Conservation (phyloP, 2,113 vertebrate species). For the Climacteris rufus region DNA sequence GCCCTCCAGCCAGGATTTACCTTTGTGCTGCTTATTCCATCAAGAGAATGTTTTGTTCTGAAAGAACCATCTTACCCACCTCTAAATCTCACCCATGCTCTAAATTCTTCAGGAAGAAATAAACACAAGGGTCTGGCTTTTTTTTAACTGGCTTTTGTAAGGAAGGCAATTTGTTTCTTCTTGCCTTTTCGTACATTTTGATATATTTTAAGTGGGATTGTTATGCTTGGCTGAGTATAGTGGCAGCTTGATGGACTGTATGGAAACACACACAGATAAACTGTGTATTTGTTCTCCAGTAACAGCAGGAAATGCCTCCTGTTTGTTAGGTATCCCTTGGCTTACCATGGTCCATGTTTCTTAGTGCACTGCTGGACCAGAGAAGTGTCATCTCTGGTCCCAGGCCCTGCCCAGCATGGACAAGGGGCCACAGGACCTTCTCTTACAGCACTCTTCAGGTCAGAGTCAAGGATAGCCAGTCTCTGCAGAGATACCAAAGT, state of each 20-base stretch:
- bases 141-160: neutral
- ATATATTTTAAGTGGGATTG: neutral
- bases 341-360: neutral
- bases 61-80: neutral
- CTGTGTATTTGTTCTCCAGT: neutral
- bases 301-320: neutral
- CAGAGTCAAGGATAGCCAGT: neutral
- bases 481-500: neutral
- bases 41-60: neutral
- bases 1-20: conserved; percentile 46
- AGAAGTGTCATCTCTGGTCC: neutral
- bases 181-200: neutral
- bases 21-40: conserved; percentile 18
- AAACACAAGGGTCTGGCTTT: neutral
- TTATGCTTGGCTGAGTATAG: neutral
- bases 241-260: neutral
- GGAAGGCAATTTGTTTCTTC: neutral
- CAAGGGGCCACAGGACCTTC: neutral
- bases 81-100: neutral
- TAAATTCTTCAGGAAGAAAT: neutral
- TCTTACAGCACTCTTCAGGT: neutral
- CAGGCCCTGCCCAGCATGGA: neutral
- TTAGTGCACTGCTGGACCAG: neutral
- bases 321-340: neutral
- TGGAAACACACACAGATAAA: neutral